These are phyloP conservation scores for Phyllostomus hastatus DNA, from an alignment of 2,113 vertebrate species.

Conservation along the genomic window DNA sequence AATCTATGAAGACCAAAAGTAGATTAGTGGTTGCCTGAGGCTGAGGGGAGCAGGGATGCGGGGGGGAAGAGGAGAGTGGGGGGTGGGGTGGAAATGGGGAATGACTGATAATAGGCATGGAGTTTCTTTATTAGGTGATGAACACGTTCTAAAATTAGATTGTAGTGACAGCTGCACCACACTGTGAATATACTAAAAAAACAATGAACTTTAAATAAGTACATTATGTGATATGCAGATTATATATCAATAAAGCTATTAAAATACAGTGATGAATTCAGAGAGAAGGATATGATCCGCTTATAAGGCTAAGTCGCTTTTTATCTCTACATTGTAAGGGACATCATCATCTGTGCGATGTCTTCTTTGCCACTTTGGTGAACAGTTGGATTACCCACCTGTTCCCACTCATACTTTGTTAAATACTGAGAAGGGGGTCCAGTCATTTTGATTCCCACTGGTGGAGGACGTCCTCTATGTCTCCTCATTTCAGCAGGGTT, in stretches of 20 bases:
- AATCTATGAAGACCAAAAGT: neutral
- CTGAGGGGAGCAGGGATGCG: neutral
- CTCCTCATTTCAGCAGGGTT: fast-evolving
- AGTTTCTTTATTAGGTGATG: neutral
- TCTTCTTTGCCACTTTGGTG: neutral
- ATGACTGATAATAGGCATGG: neutral
- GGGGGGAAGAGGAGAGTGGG: neutral
- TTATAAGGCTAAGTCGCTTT: neutral
- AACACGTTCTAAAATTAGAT: conserved; percentile 37
- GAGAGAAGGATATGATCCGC: neutral
- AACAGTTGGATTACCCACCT: conserved; percentile 82
- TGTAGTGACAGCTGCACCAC: neutral
- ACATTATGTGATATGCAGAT: neutral
- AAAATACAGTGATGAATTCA: conserved; percentile 1
- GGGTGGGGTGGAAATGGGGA: neutral
- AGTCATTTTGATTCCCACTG: fast-evolving
- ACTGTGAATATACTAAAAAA: conserved; percentile 22
- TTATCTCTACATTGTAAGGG: neutral
- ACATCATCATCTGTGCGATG: neutral
- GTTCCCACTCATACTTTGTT: conserved; percentile 89
- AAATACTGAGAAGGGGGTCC: neutral
- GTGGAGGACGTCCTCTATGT: fast-evolving
- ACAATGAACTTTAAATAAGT: neutral
- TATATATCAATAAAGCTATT: neutral
- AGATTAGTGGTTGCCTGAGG: neutral